Evolutionary conservation across 2,888 invertebrate species (phyloP), one percentile per base, ranked within the genome.

Genomic region (Diarsia brunnea): DNA sequence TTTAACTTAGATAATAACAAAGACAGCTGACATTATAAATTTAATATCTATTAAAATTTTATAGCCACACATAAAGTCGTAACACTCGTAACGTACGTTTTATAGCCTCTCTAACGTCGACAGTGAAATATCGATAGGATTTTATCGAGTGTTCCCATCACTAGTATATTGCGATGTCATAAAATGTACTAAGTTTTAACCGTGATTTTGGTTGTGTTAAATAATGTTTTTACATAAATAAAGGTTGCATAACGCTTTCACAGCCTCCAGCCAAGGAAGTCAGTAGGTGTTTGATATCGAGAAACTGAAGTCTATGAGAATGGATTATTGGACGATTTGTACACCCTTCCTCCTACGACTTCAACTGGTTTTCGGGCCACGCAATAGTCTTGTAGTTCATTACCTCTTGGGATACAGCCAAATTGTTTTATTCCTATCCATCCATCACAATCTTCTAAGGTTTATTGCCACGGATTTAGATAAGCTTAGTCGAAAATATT

Each of bases 91-190:
- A 89, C 84, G 74, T 72, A 71, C 84, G 49, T 86, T 89, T 91
- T 90, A 91, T 87, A 51, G 80, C 51, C 69, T 58, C 70, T 82
- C 82, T 85, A 87, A 89, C 79, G 75, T 82, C 80, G 75, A 67
- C 75, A 73, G 84, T 88, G 88, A 87, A 84, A 81, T 86, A 89
- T 91, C 90, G 91, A 90, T 88, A 89, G 43, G 21, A 73, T 82
- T 85, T 89, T 90, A 89, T 90, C 85, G 86, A 88, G 73, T 81
- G 67, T 73, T 85, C 78, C 75, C 89, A 81, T 84, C 88, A 90
- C 90, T 89, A 84, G 75, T 65, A 76, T 75, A 79, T 70, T 66
- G 75, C 69, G 67, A 67, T 83, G 73, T 82, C 74, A 76, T 84
- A 76, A 82, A 85, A 76, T 84, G 61, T 60, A 80, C 80, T 70